These are phyloP conservation scores for Ophiodon elongatus DNA, from an alignment of 2,113 vertebrate species.

Conservation along the genomic window DNA sequence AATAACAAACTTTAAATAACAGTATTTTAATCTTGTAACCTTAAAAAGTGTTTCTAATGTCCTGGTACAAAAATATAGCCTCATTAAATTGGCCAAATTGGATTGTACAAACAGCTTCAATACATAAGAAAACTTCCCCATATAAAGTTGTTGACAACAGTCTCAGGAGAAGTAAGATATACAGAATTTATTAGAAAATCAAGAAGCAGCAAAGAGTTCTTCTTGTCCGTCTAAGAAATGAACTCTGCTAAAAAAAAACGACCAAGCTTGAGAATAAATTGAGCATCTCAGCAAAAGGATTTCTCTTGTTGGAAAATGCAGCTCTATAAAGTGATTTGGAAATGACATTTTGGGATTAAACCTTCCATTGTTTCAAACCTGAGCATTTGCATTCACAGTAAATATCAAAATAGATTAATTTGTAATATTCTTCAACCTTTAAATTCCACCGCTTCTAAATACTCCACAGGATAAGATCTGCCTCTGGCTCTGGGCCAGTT, in stretches of 20 bases:
- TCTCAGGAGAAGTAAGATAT: background rate
- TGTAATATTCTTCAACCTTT: background rate
- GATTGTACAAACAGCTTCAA: background rate
- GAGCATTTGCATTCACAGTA: background rate
- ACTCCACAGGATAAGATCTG: background rate
- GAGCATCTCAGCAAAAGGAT: slow-evolving; percentile 25
- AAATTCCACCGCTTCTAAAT: background rate
- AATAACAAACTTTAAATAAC: background rate
- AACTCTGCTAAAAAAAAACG: slow-evolving; percentile 16
- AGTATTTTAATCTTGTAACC: background rate
- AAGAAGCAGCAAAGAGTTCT: background rate
- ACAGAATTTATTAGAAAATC: slow-evolving; percentile 11
- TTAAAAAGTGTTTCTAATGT: background rate
- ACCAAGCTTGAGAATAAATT: slow-evolving; percentile 20
- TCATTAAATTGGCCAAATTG: background rate
- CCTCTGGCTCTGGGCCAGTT: slow-evolving; percentile 8
- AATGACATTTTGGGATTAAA: background rate
- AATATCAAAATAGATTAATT: slow-evolving; percentile 5
- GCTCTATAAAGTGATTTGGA: slow-evolving; percentile 13
- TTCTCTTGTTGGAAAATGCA: slow-evolving; percentile 17
- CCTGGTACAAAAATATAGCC: background rate
- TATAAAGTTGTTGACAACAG: slow-evolving; percentile 17
- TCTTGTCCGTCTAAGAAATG: background rate
- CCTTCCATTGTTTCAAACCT: background rate
- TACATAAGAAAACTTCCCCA: background rate